These are phyloP conservation scores for Molanna angustata DNA, from an alignment of 2,888 invertebrate species.

Conservation along the genomic window DNA sequence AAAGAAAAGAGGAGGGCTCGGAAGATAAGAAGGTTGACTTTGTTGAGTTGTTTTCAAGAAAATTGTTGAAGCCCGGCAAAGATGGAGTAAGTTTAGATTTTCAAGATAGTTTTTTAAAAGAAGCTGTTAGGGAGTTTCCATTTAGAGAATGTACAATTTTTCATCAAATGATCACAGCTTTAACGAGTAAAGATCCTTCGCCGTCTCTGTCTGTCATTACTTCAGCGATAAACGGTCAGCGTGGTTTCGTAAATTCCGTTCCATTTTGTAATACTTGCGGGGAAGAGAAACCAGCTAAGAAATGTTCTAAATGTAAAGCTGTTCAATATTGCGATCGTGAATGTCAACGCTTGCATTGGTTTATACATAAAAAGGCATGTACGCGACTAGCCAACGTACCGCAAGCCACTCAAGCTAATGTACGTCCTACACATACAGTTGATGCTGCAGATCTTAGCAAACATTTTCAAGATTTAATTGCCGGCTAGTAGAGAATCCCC, in stretches of 20 bases:
- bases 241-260: constrained; percentile 70
- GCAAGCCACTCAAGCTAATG: constrained; percentile 36
- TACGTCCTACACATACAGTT: constrained; percentile 39
- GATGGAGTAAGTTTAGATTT: constrained; percentile 64
- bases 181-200: constrained; percentile 72
- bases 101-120: constrained; percentile 74
- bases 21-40: constrained; percentile 63
- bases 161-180: constrained; percentile 76
- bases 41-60: constrained; percentile 72
- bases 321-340: constrained; percentile 92
- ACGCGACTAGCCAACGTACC: constrained; percentile 58
- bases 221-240: constrained; percentile 84
- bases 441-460: constrained; percentile 52
- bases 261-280: constrained; percentile 81
- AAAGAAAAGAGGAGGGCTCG: constrained; percentile 38
- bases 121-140: constrained; percentile 86
- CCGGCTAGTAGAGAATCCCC: constrained; percentile 42
- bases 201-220: constrained; percentile 70
- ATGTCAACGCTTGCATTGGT: constrained; percentile 94
- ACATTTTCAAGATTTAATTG: constrained; percentile 50
- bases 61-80: constrained; percentile 72
- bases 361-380: constrained; percentile 85
- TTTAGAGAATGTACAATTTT: constrained; percentile 87
- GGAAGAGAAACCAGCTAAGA: constrained; percentile 85
- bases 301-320: constrained; percentile 92